Evolutionary conservation across 2,888 invertebrate genomes (phyloP), one percentile per base, ranked within the genome.

Genomic region (Euzophera pinguis): DNA sequence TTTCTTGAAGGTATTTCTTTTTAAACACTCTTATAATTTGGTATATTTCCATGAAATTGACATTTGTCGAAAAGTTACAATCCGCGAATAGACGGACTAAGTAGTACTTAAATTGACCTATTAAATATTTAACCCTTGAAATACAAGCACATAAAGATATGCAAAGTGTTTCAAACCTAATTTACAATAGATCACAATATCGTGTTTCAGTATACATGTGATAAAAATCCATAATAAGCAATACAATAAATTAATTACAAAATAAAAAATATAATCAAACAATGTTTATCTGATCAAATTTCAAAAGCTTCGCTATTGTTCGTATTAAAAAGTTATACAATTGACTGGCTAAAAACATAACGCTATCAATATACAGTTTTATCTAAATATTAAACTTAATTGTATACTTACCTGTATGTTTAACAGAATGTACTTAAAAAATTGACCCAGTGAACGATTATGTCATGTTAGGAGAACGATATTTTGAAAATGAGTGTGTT

Each of bases 391-490:
- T 47, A 13, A 22, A 35, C 22, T 22, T 37, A 47, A n/a, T 12
- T 50, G 39, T 16, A 14, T 38, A 13, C 22, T 49, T 13, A 39
- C 10, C 49, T 48, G 49, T 49, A 50, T 0, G 27, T 37, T 17
- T 29, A 13, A 29, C 38, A 29, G 34, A 35, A 50, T 50, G 41
- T 50, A 50, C 41, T 50, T 50, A 17, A 50, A 42, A 48, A 50
- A 42, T 50, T 42, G 42, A 42, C 39, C 17, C 17, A 41, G 42
- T 50, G n/a, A 34, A 32, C 17, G 34, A 38, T 27, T 42, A 34
- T 50, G 42, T 50, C 41, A 41, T 50, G 35, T 34, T 42, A 42
- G 34, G 12, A 42, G n/a, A 50, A 35, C 12, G 12, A 34, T 42
- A 17, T 16, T 12, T 34, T 17, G 32, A 41, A 16, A 27, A 14